Evolutionary conservation across 2,888 invertebrate genomes (phyloP).

Genomic region (Ferdinandea cuprea): DNA sequence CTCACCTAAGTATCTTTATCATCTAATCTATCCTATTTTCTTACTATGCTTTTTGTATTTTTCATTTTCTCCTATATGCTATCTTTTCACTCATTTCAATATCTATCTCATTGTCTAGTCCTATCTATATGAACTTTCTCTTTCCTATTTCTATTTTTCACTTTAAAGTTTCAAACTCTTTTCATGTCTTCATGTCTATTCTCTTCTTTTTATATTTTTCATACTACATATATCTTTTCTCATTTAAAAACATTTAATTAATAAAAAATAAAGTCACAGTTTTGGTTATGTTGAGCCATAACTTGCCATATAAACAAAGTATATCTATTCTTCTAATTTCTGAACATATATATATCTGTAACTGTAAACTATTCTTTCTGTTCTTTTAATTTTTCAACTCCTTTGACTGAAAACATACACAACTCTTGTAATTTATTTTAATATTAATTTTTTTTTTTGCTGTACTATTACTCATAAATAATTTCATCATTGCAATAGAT

Average conservation of each 20-base stretch:
- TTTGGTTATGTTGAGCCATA: constrained; percentile 81
- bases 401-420: constrained; percentile 57
- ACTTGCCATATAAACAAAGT: constrained; percentile 80
- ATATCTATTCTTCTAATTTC: constrained; percentile 8
- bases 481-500: constrained; percentile 68
- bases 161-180: neutral
- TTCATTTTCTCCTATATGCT: neutral
- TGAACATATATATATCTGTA: neutral
- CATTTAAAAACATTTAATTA: constrained; percentile 1
- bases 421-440: constrained; percentile 46
- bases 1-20: constrained; percentile 64
- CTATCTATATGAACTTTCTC: constrained; percentile 68
- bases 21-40: no score
- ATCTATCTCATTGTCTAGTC: constrained; percentile 70
- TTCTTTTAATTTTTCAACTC: constrained; percentile 22
- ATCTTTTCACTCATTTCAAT: constrained; percentile 22
- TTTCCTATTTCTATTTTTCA: constrained; percentile 16
- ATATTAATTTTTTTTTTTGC: constrained; percentile 13
- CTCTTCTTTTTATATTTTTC: constrained; percentile 1
- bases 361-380: constrained; percentile 10
- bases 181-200: constrained; percentile 12
- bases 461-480: constrained; percentile 60
- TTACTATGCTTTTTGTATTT: constrained; percentile 1
- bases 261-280: constrained; percentile 80
- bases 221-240: constrained; percentile 19